Percentiles rank a stretch among this genome's conserved stretches.
Evolutionary conservation across 2,888 invertebrate genomes (phyloP).

Genomic region (Ferdinandea cuprea): DNA sequence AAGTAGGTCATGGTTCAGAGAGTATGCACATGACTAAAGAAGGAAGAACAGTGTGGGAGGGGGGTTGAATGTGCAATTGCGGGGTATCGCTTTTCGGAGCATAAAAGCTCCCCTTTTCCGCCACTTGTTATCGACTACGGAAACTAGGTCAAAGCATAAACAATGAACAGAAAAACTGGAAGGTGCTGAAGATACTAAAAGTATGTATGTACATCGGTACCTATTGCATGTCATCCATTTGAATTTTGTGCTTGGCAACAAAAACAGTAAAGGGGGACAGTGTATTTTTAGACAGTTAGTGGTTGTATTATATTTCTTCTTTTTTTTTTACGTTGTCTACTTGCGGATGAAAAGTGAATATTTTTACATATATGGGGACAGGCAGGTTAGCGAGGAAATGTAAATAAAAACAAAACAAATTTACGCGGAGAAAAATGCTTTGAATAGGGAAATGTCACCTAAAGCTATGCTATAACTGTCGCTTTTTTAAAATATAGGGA

Average conservation of each 20-base stretch:
- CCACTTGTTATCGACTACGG: constrained; percentile 21
- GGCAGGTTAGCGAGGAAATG: background rate
- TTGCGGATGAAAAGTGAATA: background rate
- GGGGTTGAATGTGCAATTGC: constrained; percentile 10
- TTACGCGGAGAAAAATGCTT: too few relatives aligned
- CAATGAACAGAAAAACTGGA: constrained; percentile 7
- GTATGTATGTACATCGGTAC: too few relatives aligned
- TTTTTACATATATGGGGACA: too few relatives aligned
- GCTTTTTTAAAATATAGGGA: too few relatives aligned
- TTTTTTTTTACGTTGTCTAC: background rate
- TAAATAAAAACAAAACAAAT: too few relatives aligned
- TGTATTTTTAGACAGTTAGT: constrained; percentile 40
- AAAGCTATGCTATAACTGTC: too few relatives aligned
- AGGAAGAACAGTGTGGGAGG: too few relatives aligned
- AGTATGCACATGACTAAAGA: constrained; percentile 2
- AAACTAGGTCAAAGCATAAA: constrained; percentile 69
- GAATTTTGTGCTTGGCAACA: constrained; percentile 63
- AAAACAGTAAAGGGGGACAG: constrained; percentile 17
- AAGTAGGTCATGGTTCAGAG: constrained; percentile 69
- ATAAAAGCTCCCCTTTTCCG: constrained; percentile 59
- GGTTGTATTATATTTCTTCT: constrained; percentile 22
- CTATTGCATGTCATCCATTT: constrained; percentile 14
- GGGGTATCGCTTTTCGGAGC: constrained; percentile 50
- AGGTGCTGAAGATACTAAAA: background rate
- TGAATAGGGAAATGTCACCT: too few relatives aligned